These are phyloP conservation scores for Lamellibrachia luymesi DNA, from an alignment of 1,140 invertebrate species.

Conservation along the genomic window DNA sequence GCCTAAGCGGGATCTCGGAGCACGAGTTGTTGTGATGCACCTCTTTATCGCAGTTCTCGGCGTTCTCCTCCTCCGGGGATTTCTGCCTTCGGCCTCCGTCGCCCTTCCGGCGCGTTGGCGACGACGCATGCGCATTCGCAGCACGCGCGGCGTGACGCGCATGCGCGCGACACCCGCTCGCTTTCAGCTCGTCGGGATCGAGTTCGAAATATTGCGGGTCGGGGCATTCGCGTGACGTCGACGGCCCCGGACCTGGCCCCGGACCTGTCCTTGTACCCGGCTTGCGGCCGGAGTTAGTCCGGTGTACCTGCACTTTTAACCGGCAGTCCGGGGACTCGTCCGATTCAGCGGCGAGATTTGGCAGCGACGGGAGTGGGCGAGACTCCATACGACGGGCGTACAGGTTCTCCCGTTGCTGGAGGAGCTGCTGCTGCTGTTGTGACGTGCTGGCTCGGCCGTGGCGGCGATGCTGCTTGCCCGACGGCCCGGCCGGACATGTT, in stretches of 20 bases:
- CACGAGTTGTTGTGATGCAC: slow-evolving; percentile 17
- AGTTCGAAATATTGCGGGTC: slow-evolving; percentile 24
- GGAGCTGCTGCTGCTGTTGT: neutral
- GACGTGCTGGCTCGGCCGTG: neutral
- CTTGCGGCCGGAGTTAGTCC: slow-evolving; percentile 11
- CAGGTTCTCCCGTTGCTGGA: slow-evolving; percentile 16
- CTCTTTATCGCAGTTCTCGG: slow-evolving; percentile 17
- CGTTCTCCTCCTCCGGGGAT: slow-evolving; percentile 22
- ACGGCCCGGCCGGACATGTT: slow-evolving; percentile 10
- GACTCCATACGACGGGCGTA: slow-evolving; percentile 18
- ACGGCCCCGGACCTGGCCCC: neutral
- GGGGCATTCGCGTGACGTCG: neutral
- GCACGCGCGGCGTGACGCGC: neutral
- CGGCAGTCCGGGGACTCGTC: slow-evolving; percentile 4
- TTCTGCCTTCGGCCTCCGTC: slow-evolving; percentile 6
- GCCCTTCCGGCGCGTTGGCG: neutral
- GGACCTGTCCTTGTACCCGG: neutral
- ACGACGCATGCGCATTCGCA: neutral
- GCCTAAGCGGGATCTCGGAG: slow-evolving; percentile 21
- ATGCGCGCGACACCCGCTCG: neutral
- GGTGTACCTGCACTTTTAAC: neutral
- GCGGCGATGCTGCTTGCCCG: neutral
- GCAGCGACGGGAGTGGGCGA: slow-evolving; percentile 27
- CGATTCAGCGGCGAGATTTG: slow-evolving; percentile 13
- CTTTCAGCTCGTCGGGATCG: slow-evolving; percentile 16